Conservation (phyloP, 2,797 vertebrate species). For the Tangara arthus region DNA sequence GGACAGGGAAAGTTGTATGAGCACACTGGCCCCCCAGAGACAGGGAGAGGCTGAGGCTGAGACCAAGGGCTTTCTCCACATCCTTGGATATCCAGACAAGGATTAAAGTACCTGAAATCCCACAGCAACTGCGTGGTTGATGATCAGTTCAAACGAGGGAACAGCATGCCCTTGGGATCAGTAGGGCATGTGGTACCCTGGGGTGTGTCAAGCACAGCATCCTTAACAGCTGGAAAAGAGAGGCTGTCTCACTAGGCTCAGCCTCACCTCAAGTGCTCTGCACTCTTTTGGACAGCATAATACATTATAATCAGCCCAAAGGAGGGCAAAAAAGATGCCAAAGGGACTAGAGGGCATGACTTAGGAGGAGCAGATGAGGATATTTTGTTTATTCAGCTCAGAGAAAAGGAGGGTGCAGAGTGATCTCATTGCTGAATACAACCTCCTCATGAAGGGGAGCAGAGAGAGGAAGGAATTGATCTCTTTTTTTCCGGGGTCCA, state of each 20-base stretch:
- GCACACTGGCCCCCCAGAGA: rapidly evolving
- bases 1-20: rapidly evolving
- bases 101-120: neutral
- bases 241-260: neutral
- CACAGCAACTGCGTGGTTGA: neutral
- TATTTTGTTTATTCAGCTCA: neutral
- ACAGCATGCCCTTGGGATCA: neutral
- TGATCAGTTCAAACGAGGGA: neutral
- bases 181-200: neutral
- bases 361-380: neutral
- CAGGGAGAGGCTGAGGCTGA: neutral
- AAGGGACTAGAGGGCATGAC: neutral
- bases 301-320: neutral
- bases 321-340: neutral
- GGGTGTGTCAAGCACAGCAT: rapidly evolving
- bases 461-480: neutral
- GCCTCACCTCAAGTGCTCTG: neutral
- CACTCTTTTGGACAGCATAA: neutral
- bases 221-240: rapidly evolving
- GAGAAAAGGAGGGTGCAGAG: neutral
- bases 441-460: neutral
- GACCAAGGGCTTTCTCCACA: neutral
- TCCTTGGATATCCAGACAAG: neutral
- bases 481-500: neutral
- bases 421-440: neutral